Conservation (phyloP, 2,113 vertebrate species). For the Rhinoderma darwinii region DNA sequence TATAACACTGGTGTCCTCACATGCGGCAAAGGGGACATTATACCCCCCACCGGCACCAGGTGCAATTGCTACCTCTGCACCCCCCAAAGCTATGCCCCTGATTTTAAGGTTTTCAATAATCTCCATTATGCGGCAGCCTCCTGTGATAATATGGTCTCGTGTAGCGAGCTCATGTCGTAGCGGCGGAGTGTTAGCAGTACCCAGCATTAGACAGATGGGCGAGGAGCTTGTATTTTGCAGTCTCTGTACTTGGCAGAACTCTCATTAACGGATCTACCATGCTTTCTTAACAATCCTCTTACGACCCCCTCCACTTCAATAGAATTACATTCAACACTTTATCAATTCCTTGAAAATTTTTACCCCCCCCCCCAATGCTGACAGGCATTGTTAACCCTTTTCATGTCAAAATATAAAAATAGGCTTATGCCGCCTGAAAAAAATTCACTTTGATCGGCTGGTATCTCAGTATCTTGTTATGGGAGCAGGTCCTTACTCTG, state of each 20-base stretch:
- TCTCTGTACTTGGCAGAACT: slow-evolving; percentile 28
- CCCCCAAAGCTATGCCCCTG: too few relatives aligned
- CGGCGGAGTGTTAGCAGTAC: background rate
- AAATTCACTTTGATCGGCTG: slow-evolving; percentile 1
- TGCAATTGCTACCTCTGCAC: background rate
- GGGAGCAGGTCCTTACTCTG: background rate
- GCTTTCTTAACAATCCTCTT: slow-evolving; percentile 15
- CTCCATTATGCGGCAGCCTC: background rate
- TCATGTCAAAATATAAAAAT: background rate
- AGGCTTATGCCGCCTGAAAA: background rate
- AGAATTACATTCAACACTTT: background rate
- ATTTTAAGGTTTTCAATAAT: background rate
- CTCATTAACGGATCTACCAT: slow-evolving; percentile 27
- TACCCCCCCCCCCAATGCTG: background rate
- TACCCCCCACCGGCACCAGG: too few relatives aligned
- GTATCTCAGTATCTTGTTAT: background rate
- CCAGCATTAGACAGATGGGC: slow-evolving; percentile 13
- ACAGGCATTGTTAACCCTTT: background rate
- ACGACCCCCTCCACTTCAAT: background rate
- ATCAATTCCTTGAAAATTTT: background rate
- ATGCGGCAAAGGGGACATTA: too few relatives aligned
- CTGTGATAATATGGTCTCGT: background rate
- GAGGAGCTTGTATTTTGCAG: background rate
- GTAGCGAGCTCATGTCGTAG: background rate
- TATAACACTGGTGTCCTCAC: too few relatives aligned